phyloP scores from a whole-genome alignment of 35 echinoderm and acorn worm genomes.

The Ptychodera flava region DNA sequence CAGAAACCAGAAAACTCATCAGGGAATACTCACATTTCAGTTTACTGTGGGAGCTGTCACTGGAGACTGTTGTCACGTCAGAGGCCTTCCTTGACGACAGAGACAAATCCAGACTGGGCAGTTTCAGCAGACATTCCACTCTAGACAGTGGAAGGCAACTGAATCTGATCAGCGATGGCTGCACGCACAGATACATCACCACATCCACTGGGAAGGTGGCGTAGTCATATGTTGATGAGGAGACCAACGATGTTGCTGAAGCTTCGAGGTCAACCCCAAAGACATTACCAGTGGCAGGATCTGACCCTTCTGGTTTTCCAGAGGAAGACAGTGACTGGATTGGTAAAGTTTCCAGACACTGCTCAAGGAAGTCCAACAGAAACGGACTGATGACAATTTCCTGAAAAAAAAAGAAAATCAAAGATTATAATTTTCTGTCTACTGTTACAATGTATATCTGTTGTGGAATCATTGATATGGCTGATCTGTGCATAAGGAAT shows the following conservation, averaged over 20 bases:
- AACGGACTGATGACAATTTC: conserved; percentile 74
- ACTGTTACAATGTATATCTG: neutral
- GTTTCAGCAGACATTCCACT: conserved; percentile 82
- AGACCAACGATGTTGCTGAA: conserved; percentile 90
- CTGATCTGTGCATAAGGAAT: no score
- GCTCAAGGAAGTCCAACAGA: conserved; percentile 83
- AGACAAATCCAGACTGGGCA: conserved; percentile 77
- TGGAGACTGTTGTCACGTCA: neutral
- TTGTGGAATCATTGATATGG: neutral
- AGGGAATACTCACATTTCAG: neutral
- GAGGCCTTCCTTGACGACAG: conserved; percentile 53
- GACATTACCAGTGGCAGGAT: neutral
- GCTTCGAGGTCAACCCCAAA: conserved; percentile 54
- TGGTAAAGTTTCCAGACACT: conserved; percentile 67
- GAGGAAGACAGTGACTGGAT: neutral
- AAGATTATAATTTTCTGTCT: neutral
- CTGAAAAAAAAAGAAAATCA: conserved; percentile 24
- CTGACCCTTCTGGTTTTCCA: neutral
- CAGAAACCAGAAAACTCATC: no score
- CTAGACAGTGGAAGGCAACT: conserved; percentile 83
- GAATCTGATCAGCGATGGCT: conserved; percentile 76
- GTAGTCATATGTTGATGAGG: conserved; percentile 72
- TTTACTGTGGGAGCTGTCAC: neutral
- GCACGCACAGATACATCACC: conserved; percentile 77
- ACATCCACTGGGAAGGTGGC: conserved; percentile 93